These are phyloP conservation scores for Tetramorium parvispinum DNA, from an alignment of 1,140 invertebrate species.

Conservation along the genomic window DNA sequence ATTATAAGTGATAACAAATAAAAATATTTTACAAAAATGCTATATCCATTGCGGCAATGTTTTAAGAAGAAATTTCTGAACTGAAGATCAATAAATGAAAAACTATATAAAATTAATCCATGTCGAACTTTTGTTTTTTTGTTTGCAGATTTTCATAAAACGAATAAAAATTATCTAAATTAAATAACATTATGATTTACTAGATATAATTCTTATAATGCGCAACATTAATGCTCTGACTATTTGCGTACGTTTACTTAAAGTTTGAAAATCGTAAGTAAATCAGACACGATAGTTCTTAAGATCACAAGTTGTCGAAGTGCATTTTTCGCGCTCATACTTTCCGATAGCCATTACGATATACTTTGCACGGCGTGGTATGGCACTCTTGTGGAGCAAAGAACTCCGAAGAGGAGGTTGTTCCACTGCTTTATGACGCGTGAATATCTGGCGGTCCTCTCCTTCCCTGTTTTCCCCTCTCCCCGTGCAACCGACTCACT, in stretches of 20 bases:
- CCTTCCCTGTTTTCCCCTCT: not conserved
- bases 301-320: constrained; percentile 25
- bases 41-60: not conserved
- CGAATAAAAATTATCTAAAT: not conserved
- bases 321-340: constrained; percentile 65
- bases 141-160: not conserved
- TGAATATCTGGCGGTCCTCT: constrained; percentile 75
- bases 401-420: constrained; percentile 62
- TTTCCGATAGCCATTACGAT: constrained; percentile 73
- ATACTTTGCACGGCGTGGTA: constrained; percentile 37
- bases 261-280: constrained; percentile 55
- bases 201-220: not conserved
- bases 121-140: not conserved
- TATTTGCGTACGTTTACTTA: not conserved
- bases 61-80: not conserved
- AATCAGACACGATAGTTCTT: constrained; percentile 56
- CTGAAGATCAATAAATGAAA: not conserved
- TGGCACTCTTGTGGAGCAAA: constrained; percentile 19
- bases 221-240: not conserved
- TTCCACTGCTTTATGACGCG: constrained; percentile 79
- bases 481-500: constrained; percentile 22
- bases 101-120: not conserved
- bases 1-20: not conserved
- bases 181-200: not conserved
- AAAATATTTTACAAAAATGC: not conserved